Base-by-base conservation (phyloP, 2,888 invertebrate species). In the Eupsilia transversa region DNA sequence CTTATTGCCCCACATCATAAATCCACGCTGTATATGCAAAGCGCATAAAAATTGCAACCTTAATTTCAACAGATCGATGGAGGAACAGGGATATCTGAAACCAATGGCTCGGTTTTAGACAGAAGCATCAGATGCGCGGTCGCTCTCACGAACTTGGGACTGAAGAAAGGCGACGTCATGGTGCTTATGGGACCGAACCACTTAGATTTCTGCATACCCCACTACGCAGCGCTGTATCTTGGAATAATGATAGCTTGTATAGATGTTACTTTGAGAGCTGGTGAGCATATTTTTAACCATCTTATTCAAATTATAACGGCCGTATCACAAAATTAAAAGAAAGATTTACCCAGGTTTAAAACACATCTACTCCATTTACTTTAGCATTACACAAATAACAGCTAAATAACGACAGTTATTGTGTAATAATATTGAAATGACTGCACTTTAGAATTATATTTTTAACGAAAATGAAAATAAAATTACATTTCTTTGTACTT, bases 141-240 rank as follows among this genome's bases (percentile, higher is more conserved):
- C 54, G 93, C 93, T 33, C 87, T 97, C 65, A 89, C 76, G 63
- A 91, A 89, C 30, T 75, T 93, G 54, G 96, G 96, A 9, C 72
- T 97, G 2, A 80, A 90, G 66, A 77, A 81, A 3, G 94, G 94
- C 0, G 97, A 97, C 79, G 94, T 96, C 7, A 92, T 97, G 66
- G 86, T 93, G 0, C 77, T 96, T 1, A 96, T 96, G 91, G 95
- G 94, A 9, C 92, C 93, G 0, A 96, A 94, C 78, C 95, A 95
- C 52, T 49, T 96, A 7, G 92, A 97, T 72, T 86, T 94, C 17
- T 89, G 89, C 7, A 91, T 96, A 41, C 96, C 97, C 0, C 92
- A 95, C 65, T 93, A 97, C 60, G 96, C 96, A 2, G 93, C 94
- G 0, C 80, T 96, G 4, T 96, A 93, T 82, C 89, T 96, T 10